Base-by-base conservation (phyloP, 2,113 vertebrate genomes). In the Gnathonemus longibarbis region DNA sequence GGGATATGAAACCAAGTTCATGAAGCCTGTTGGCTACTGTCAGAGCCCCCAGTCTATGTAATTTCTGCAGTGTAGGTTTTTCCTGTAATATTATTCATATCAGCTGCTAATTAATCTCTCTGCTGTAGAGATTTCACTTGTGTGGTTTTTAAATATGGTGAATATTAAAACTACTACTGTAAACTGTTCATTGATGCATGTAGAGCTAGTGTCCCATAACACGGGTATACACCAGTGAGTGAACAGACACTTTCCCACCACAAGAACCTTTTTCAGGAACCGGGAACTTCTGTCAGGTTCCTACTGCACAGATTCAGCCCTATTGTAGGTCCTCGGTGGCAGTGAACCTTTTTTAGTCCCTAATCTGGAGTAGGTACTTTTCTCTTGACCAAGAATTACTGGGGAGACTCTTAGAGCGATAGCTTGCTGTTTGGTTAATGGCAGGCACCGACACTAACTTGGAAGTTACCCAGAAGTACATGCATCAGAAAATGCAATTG, bases 131-230 rank as follows among this genome's bases (percentile, higher is more conserved):
- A 89, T 35, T 52, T 46, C 1, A 9, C 46, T 27, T 46, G 21
- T n/a, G 88, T 77, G 46, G 70, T 52, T 77, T 89, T 83, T 35
- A 91, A 90, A 58, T 88, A 89, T 92, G 91, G 91, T 91, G 93
- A 93, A 88, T 93, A 90, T 92, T 93, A 91, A 91, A 80, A 77
- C 27, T 53, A 6, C 48, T 52, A 7, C 21, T 52, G 50, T 87
- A 56, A 53, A 39, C 24, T 42, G 13, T 1, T 92, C 88, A 91
- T 89, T 89, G 91, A 91, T 91, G 91, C 91, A 58, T 89, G 89
- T 42, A 10, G 48, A 31, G 35, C 24, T 46, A 11, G 50, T 15
- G 9, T 19, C 88, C 91, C 90, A 91, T 90, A 88, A 50, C 92
- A 89, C 0, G 7, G 87, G 90, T 91, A 91, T 92, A 53, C 3